Conservation (phyloP, 1,140 invertebrate genomes). For the Drosophila tsacasi region DNA sequence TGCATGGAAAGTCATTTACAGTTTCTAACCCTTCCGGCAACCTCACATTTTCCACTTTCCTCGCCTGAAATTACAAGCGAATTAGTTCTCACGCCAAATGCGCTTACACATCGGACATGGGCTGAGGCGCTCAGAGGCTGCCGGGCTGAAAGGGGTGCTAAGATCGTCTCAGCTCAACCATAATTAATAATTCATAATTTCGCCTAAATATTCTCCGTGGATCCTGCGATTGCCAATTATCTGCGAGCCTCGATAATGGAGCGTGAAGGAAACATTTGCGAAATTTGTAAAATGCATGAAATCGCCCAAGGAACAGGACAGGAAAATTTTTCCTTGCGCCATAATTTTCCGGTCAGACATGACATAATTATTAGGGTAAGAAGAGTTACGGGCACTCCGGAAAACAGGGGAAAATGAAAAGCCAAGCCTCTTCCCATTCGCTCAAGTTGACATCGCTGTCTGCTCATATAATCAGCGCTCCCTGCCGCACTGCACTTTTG, state of each 20-base stretch:
- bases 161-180: slow-evolving; percentile 40
- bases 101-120: slow-evolving; percentile 51
- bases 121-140: slow-evolving; percentile 2
- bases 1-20: slow-evolving; percentile 58
- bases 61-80: slow-evolving; percentile 62
- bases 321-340: slow-evolving; percentile 26
- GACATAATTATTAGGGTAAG: slow-evolving; percentile 73
- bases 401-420: not conserved
- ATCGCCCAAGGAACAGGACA: slow-evolving; percentile 52
- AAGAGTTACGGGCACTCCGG: slow-evolving; percentile 23
- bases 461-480: slow-evolving; percentile 24
- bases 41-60: slow-evolving; percentile 37
- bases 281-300: slow-evolving; percentile 69
- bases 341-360: slow-evolving; percentile 56
- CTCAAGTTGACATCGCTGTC: slow-evolving; percentile 38
- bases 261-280: slow-evolving; percentile 69
- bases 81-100: slow-evolving; percentile 78
- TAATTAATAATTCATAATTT: slow-evolving; percentile 80
- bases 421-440: slow-evolving; percentile 7
- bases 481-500: slow-evolving; percentile 59
- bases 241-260: slow-evolving; percentile 48
- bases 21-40: slow-evolving; percentile 21
- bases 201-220: slow-evolving; percentile 26
- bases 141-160: slow-evolving; percentile 12
- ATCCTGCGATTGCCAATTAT: slow-evolving; percentile 56